phyloP scores from a whole-genome alignment of 2,797 vertebrate genomes.

The Halcyon leucocephala region DNA sequence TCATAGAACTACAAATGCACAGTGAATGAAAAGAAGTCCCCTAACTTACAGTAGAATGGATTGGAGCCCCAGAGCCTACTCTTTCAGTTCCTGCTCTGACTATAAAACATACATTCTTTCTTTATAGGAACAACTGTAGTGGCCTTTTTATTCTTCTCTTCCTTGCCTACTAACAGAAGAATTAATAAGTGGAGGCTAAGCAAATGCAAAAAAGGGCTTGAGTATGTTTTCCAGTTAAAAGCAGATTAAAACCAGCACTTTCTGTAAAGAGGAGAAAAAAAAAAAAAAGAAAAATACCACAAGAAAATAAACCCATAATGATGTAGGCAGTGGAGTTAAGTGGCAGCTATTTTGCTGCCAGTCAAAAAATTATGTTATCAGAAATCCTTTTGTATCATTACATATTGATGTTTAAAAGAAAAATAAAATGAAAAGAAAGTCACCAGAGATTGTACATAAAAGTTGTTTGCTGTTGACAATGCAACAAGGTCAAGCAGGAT shows the following conservation, averaged over 20 bases:
- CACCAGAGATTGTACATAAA: slow-evolving; percentile 32
- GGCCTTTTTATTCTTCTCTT: slow-evolving; percentile 7
- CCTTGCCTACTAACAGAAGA: slow-evolving; percentile 23
- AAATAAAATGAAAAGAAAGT: neutral
- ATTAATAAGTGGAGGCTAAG: slow-evolving; percentile 31
- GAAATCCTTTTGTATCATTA: slow-evolving; percentile 36
- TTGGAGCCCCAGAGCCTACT: slow-evolving; percentile 31
- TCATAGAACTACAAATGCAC: slow-evolving; percentile 21
- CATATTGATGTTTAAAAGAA: neutral
- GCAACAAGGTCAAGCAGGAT: slow-evolving; percentile 49
- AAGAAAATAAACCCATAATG: slow-evolving; percentile 10
- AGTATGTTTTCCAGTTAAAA: slow-evolving; percentile 19
- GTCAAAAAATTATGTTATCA: slow-evolving; percentile 43
- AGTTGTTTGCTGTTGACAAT: slow-evolving; percentile 37
- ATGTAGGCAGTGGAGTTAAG: neutral
- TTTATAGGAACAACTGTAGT: neutral
- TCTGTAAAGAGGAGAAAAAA: neutral
- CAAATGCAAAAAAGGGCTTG: slow-evolving; percentile 43
- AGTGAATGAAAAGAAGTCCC: neutral
- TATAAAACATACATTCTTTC: slow-evolving; percentile 24
- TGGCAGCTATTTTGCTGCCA: slow-evolving; percentile 29
- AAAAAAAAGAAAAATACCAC: neutral
- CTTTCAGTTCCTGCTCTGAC: neutral
- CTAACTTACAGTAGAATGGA: slow-evolving; percentile 5
- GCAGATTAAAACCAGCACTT: slow-evolving; percentile 28